These are phyloP conservation scores for Andrena hattorfiana DNA, from an alignment of 2,888 invertebrate genomes.

Conservation along the genomic window DNA sequence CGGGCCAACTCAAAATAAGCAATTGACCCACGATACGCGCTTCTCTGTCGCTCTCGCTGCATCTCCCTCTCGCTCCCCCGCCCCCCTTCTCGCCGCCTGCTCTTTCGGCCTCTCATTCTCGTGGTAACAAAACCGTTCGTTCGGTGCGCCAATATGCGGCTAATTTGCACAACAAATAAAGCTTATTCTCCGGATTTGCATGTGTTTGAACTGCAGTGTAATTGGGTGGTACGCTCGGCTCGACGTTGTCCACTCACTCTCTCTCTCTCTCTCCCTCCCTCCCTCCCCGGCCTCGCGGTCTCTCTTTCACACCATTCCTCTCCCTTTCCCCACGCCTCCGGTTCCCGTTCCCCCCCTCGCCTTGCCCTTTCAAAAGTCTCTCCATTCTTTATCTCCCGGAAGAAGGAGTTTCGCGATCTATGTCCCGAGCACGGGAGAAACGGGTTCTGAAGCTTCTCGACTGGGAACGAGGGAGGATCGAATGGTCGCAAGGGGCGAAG, in stretches of 20 bases:
- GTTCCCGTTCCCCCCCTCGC: slow-evolving; percentile 23
- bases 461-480: no score
- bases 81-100: slow-evolving; percentile 27
- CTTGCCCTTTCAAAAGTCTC: no score
- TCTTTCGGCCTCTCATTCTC: slow-evolving; percentile 69
- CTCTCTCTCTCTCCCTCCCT: slow-evolving; percentile 53
- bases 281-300: slow-evolving; percentile 8
- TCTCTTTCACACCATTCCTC: background rate
- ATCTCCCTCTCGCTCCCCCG: slow-evolving; percentile 16
- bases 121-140: slow-evolving; percentile 82
- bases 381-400: no score
- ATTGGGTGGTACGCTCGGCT: slow-evolving; percentile 83
- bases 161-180: slow-evolving; percentile 85
- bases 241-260: slow-evolving; percentile 74
- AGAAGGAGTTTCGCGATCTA: no score
- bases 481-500: no score
- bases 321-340: slow-evolving; percentile 17
- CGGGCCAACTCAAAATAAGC: slow-evolving; percentile 81
- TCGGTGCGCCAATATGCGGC: slow-evolving; percentile 84
- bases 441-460: no score
- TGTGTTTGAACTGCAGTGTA: slow-evolving; percentile 85
- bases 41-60: slow-evolving; percentile 40
- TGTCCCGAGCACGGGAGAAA: no score
- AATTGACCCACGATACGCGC: slow-evolving; percentile 79
- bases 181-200: slow-evolving; percentile 85